phyloP scores from a whole-genome alignment of 2,113 vertebrate genomes.

The Mugil cephalus region DNA sequence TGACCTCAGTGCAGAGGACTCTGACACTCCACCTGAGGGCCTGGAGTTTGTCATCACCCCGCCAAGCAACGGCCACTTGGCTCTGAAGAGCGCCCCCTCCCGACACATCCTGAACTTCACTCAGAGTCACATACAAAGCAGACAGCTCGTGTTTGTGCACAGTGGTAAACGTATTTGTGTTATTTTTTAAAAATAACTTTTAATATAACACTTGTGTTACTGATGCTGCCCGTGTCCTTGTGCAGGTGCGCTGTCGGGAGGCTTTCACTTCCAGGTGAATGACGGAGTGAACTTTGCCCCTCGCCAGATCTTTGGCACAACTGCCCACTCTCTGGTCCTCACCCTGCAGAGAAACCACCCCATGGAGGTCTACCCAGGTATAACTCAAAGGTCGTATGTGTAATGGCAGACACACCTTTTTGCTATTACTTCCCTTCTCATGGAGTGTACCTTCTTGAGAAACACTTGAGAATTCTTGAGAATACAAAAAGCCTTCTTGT shows the following conservation, averaged over 20 bases:
- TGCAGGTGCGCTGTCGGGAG: slow-evolving; percentile 88
- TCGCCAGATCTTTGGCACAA: slow-evolving; percentile 88
- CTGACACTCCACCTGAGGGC: slow-evolving; percentile 83
- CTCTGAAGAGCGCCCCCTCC: slow-evolving; percentile 85
- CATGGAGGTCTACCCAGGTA: slow-evolving; percentile 90
- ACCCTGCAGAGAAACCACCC: slow-evolving; percentile 86
- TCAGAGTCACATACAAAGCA: slow-evolving; percentile 84
- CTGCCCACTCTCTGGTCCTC: slow-evolving; percentile 82
- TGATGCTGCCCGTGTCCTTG: neutral
- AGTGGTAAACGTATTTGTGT: slow-evolving; percentile 77
- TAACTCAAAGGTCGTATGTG: neutral
- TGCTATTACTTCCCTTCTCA: no score
- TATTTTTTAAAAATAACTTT: neutral
- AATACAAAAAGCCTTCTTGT: neutral
- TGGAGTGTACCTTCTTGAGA: no score
- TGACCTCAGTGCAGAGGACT: slow-evolving; percentile 87
- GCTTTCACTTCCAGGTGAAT: slow-evolving; percentile 92
- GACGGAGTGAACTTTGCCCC: slow-evolving; percentile 91
- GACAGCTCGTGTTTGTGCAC: slow-evolving; percentile 89
- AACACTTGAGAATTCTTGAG: no score
- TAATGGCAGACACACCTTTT: no score
- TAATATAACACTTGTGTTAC: neutral
- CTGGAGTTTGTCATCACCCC: slow-evolving; percentile 87
- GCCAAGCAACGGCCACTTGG: slow-evolving; percentile 90
- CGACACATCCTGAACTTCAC: slow-evolving; percentile 90